These are phyloP conservation scores for Oxystoma pomonae DNA, from an alignment of 2,888 invertebrate species.

Conservation along the genomic window DNA sequence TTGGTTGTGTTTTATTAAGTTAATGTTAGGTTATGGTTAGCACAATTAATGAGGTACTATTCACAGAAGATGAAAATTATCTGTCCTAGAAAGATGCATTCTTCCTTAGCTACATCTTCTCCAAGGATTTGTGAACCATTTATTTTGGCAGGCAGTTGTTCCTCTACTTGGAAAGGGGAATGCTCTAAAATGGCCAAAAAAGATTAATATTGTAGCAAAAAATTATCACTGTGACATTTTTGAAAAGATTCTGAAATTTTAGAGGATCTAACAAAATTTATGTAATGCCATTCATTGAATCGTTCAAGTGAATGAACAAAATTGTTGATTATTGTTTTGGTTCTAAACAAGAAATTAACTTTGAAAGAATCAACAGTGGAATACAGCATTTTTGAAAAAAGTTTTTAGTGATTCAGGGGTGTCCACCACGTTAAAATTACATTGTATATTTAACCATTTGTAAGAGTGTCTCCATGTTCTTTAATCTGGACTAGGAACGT, in stretches of 20 bases:
- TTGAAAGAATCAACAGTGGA: neutral
- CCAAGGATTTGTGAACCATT: neutral
- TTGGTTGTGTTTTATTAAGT: too few species aligned
- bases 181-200: neutral
- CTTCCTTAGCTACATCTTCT: too few species aligned
- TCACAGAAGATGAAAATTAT: too few species aligned
- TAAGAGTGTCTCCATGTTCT: neutral
- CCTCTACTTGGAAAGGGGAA: neutral
- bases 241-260: neutral
- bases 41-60: neutral
- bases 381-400: neutral
- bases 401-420: neutral
- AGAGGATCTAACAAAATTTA: neutral
- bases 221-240: too few species aligned
- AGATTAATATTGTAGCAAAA: neutral
- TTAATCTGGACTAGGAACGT: neutral
- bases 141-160: neutral
- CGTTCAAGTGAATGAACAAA: too few species aligned
- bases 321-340: neutral
- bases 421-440: neutral
- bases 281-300: too few species aligned
- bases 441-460: neutral
- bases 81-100: too few species aligned
- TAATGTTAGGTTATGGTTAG: too few species aligned
- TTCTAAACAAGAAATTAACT: neutral